Conservation (phyloP, 2,113 vertebrate species). For the Microtus ochrogaster region DNA sequence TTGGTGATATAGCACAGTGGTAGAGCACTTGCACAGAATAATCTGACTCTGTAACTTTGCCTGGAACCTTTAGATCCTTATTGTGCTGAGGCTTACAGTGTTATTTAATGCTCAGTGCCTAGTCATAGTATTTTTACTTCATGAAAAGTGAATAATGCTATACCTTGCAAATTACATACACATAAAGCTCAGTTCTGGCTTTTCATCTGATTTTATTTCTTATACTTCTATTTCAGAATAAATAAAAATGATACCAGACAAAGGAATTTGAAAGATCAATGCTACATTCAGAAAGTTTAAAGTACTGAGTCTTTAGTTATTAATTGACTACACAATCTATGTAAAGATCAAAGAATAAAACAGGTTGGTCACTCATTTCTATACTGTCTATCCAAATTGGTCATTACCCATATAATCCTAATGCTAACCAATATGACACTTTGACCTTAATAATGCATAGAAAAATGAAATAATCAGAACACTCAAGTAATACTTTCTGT, state of each 20-base stretch:
- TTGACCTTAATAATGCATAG: neutral
- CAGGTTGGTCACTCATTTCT: neutral
- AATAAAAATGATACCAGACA: neutral
- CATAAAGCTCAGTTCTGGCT: constrained; percentile 30
- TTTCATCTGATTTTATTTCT: constrained; percentile 61
- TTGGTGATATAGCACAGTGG: neutral
- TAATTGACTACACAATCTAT: neutral
- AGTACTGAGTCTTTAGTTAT: constrained; percentile 23
- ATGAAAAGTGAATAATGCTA: constrained; percentile 66
- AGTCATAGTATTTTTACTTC: constrained; percentile 20
- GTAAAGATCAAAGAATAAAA: constrained; percentile 11
- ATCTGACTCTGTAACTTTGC: constrained; percentile 40
- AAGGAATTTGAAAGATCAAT: constrained; percentile 43
- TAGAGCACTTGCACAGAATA: neutral
- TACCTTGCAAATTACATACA: constrained; percentile 53
- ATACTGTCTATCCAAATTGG: neutral
- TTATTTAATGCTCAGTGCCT: constrained; percentile 52
- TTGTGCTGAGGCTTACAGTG: constrained; percentile 33
- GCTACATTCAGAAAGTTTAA: constrained; percentile 35
- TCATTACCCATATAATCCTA: neutral
- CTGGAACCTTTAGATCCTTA: constrained; percentile 59
- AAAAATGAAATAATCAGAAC: neutral
- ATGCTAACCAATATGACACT: neutral
- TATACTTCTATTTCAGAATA: constrained; percentile 52
- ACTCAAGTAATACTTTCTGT: constrained; percentile 3